Percentiles rank a stretch among this genome's conserved stretches.
Conservation (phyloP, 2,113 vertebrate species). For the Scolopax mira region DNA sequence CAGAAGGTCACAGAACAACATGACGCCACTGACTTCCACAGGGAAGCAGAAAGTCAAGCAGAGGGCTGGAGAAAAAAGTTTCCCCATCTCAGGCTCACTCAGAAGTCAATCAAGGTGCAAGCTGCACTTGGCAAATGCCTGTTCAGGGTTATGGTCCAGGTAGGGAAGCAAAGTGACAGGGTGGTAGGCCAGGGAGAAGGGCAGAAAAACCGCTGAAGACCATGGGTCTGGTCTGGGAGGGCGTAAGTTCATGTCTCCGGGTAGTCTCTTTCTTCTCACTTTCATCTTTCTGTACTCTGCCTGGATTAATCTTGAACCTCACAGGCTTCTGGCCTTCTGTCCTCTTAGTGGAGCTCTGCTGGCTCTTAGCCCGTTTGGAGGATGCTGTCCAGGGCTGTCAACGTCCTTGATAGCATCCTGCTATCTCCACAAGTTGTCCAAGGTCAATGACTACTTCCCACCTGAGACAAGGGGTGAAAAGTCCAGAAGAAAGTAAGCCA, state of each 20-base stretch:
- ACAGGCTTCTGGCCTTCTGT: background rate
- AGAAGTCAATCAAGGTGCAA: background rate
- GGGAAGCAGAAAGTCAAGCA: background rate
- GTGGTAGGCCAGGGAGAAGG: background rate
- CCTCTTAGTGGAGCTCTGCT: background rate
- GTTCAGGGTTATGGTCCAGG: background rate
- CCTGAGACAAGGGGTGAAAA: background rate
- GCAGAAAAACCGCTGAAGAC: background rate
- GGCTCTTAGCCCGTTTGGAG: background rate
- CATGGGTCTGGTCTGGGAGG: no score
- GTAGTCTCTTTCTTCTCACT: background rate
- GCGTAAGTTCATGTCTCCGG: background rate
- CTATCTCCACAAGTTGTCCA: background rate
- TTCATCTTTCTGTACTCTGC: background rate
- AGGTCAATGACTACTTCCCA: background rate
- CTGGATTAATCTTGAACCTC: background rate
- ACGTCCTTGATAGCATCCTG: background rate
- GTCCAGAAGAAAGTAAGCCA: background rate
- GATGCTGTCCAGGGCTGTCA: background rate
- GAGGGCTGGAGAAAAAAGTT: background rate
- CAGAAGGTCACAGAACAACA: conserved; percentile 22
- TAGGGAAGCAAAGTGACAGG: background rate
- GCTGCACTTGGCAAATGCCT: background rate
- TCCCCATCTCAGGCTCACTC: background rate
- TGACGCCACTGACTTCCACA: background rate